Evolutionary conservation across 1,140 invertebrate species (phyloP).

Genomic region (Apis dorsata): DNA sequence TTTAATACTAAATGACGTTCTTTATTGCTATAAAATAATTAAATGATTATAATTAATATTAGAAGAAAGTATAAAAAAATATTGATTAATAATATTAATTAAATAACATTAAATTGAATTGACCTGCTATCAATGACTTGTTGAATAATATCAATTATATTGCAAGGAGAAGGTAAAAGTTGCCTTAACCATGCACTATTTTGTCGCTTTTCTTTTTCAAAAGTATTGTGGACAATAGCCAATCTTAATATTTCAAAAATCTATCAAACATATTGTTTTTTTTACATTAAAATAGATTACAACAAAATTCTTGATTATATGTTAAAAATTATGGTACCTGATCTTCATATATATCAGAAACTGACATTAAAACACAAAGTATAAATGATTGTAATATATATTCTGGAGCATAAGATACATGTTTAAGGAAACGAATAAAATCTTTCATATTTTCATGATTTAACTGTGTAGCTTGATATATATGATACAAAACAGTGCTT

Average conservation of each 20-base stretch:
- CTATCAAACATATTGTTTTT: constrained; percentile 39
- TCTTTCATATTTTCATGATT: constrained; percentile 79
- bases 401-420: constrained; percentile 78
- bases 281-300: neutral
- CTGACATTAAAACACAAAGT: constrained; percentile 78
- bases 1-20: constrained; percentile 80
- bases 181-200: constrained; percentile 81
- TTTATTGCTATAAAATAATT: constrained; percentile 72
- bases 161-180: constrained; percentile 69
- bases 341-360: constrained; percentile 79
- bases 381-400: constrained; percentile 81
- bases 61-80: neutral
- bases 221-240: constrained; percentile 75
- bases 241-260: constrained; percentile 79
- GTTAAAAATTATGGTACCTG: constrained; percentile 68
- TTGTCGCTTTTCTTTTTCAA: constrained; percentile 78
- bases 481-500: constrained; percentile 82
- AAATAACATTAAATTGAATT: constrained; percentile 15
- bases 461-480: constrained; percentile 78
- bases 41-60: neutral
- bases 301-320: neutral
- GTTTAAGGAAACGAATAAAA: constrained; percentile 80
- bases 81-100: too few species aligned
- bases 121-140: constrained; percentile 81
- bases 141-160: constrained; percentile 76